A percentile compares a stretch with the other conserved stretches of the same genome.
Conservation (phyloP, 2,113 vertebrate genomes). For the Odocoileus hemionus region DNA sequence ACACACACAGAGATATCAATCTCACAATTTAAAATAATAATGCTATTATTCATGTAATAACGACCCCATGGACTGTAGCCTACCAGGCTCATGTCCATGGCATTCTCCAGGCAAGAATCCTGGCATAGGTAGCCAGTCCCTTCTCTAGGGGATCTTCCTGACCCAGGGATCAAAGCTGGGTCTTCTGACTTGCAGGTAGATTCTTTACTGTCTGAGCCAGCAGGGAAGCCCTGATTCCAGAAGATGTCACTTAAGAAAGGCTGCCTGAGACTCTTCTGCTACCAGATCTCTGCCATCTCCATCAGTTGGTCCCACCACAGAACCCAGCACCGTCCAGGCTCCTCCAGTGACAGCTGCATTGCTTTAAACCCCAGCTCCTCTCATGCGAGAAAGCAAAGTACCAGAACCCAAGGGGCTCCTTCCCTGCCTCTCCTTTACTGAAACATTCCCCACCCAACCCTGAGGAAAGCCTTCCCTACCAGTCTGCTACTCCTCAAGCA, state of each 20-base stretch:
- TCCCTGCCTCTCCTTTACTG: background rate
- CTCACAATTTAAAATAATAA: background rate
- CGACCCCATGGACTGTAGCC: background rate
- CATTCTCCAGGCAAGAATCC: background rate
- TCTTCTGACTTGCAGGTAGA: background rate
- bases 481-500: accelerated
- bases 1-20: background rate
- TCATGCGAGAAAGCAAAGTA: background rate
- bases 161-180: background rate
- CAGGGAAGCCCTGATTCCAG: background rate
- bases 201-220: background rate
- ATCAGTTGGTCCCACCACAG: background rate
- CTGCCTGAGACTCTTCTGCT: background rate
- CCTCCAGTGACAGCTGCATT: background rate
- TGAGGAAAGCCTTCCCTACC: background rate
- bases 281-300: background rate
- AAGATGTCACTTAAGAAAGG: background rate
- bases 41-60: background rate
- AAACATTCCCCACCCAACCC: background rate
- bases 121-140: background rate
- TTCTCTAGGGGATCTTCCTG: background rate
- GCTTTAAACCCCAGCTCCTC: background rate
- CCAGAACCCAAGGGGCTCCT: background rate
- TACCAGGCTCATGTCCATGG: background rate
- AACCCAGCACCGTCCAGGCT: background rate